Evolutionary conservation across 2,797 vertebrate species (phyloP).

Genomic region (Chromobotia macracanthus): DNA sequence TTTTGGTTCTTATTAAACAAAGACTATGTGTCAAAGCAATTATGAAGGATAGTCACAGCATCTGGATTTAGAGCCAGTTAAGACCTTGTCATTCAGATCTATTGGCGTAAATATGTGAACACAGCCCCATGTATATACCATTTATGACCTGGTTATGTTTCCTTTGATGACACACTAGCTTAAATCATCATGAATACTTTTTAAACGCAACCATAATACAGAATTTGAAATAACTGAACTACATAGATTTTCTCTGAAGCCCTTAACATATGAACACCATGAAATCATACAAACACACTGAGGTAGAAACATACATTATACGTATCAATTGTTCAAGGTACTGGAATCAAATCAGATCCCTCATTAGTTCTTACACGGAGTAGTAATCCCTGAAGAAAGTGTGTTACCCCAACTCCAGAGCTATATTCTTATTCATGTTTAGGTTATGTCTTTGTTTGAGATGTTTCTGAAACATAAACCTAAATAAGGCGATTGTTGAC

Average conservation of each 20-base stretch:
- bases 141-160: constrained; percentile 5
- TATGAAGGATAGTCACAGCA: constrained; percentile 26
- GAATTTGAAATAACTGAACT: neutral
- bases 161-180: constrained; percentile 23
- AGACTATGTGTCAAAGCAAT: constrained; percentile 49
- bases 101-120: constrained; percentile 5
- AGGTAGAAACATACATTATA: neutral
- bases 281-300: neutral
- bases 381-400: neutral
- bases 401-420: too few relatives aligned
- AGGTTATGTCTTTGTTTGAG: too few relatives aligned
- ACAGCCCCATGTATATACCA: neutral
- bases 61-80: constrained; percentile 36
- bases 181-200: neutral
- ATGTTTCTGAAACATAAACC: neutral
- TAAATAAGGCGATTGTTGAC: too few relatives aligned
- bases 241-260: neutral
- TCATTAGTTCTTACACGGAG: neutral
- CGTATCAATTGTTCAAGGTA: neutral
- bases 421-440: neutral
- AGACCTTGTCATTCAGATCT: constrained; percentile 16
- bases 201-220: neutral
- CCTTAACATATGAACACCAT: neutral
- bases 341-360: neutral
- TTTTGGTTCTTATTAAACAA: constrained; percentile 45